Conservation (phyloP, 1,140 invertebrate species). For the Neodiprion virginianus region DNA sequence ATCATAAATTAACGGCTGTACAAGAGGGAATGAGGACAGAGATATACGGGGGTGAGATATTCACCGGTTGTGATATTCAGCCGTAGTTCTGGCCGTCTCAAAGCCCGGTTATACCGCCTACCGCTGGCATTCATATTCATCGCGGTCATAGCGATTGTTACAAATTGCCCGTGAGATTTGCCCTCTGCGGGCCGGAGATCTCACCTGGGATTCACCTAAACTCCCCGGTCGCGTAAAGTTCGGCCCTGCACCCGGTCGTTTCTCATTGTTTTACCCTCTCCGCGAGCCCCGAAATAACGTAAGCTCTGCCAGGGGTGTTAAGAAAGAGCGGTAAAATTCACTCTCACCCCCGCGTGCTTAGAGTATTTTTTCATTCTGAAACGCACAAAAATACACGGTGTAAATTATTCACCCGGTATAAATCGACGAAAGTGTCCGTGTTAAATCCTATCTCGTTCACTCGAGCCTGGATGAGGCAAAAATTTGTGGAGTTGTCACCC, state of each 20-base stretch:
- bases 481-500: neutral
- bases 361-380: too few relatives aligned
- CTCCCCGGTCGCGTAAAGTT: neutral
- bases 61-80: neutral
- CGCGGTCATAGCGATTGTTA: constrained; percentile 6
- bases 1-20: neutral
- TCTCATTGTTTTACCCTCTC: neutral
- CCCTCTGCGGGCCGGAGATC: neutral
- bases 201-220: neutral
- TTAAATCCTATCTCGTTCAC: too few relatives aligned
- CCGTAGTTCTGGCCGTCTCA: neutral
- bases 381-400: too few relatives aligned
- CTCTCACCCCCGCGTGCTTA: too few relatives aligned
- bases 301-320: neutral
- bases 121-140: constrained; percentile 8
- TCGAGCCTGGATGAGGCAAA: neutral
- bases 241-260: neutral
- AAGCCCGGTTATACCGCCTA: neutral
- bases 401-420: too few relatives aligned
- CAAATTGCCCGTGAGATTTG: neutral
- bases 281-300: neutral
- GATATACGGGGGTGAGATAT: neutral
- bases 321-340: neutral
- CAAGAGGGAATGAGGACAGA: neutral
- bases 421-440: too few relatives aligned